These are phyloP conservation scores for Corythornis leucogaster DNA, from an alignment of 2,797 vertebrate species.

Conservation along the genomic window DNA sequence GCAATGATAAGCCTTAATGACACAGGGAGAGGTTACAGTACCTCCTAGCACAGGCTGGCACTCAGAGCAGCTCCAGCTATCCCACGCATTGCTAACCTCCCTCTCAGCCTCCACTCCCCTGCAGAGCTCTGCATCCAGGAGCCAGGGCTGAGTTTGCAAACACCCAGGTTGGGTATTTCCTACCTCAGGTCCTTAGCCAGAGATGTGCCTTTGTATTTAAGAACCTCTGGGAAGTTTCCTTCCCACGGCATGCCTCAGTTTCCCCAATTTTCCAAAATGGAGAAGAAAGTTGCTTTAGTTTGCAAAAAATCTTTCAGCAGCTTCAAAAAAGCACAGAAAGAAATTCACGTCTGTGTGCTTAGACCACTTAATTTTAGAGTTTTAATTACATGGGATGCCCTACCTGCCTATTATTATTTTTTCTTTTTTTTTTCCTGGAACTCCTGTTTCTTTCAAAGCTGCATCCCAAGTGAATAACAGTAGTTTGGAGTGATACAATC, in stretches of 20 bases:
- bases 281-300: neutral
- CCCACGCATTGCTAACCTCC: neutral
- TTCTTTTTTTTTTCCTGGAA: neutral
- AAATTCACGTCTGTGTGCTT: neutral
- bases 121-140: neutral
- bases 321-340: neutral
- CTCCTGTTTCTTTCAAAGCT: neutral
- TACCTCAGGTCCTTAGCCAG: neutral
- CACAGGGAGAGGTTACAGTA: conserved; percentile 40
- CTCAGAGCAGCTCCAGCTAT: neutral
- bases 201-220: neutral
- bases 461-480: neutral
- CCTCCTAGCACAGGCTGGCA: conserved; percentile 61
- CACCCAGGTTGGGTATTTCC: neutral
- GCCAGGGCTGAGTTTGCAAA: neutral
- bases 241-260: neutral
- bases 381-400: neutral
- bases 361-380: neutral
- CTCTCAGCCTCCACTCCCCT: neutral
- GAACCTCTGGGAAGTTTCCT: neutral
- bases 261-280: neutral
- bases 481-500: conserved; percentile 16
- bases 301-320: neutral
- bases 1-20: conserved; percentile 74
- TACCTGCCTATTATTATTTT: neutral